These are phyloP conservation scores for Pocillopora grandis DNA, from an alignment of 92 coral and sea anemone genomes.

Conservation along the genomic window DNA sequence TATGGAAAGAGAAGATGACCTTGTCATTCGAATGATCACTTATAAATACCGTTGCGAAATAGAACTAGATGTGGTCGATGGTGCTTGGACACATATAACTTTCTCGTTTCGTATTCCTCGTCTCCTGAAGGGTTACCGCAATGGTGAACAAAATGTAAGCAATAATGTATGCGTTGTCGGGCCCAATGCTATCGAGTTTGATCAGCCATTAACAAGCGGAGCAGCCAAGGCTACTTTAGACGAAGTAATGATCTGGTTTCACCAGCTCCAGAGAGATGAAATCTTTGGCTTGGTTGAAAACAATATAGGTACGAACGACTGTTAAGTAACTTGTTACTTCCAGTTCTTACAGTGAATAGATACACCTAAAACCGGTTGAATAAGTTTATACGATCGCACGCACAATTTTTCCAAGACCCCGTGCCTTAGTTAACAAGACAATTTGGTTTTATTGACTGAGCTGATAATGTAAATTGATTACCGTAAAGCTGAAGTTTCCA, in stretches of 20 bases:
- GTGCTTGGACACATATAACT: background rate
- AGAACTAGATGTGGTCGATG: background rate
- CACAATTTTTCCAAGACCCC: too few species aligned
- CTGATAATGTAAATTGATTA: too few species aligned
- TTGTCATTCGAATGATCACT: background rate
- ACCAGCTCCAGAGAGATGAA: background rate
- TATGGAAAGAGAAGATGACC: background rate
- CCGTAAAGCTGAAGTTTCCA: too few species aligned
- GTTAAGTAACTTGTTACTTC: background rate
- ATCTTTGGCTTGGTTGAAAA: background rate
- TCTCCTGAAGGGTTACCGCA: background rate
- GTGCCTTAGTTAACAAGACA: too few species aligned
- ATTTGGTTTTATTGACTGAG: too few species aligned
- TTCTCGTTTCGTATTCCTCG: background rate
- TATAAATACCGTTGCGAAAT: too few species aligned
- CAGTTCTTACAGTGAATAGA: background rate
- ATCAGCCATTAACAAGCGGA: background rate
- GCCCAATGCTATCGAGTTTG: background rate
- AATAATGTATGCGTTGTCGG: background rate
- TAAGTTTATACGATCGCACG: too few species aligned
- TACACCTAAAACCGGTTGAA: too few species aligned
- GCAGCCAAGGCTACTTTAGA: background rate
- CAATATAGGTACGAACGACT: background rate
- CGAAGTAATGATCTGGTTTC: background rate
- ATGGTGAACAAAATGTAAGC: background rate